phyloP scores from a whole-genome alignment of 2,113 vertebrate species.

The Gavia stellata region DNA sequence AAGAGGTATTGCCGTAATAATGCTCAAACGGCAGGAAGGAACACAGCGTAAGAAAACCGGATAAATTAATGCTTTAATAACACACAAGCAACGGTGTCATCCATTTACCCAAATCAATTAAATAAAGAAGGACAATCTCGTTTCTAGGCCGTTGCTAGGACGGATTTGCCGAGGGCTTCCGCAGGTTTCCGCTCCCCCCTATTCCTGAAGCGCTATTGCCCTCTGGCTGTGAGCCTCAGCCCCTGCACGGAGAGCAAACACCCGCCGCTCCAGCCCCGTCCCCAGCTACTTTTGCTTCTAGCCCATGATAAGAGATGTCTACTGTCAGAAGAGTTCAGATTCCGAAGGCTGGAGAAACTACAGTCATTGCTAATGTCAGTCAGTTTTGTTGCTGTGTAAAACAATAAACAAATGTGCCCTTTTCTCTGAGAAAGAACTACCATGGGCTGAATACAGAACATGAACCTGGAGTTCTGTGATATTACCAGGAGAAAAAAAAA shows the following conservation, averaged over 20 bases:
- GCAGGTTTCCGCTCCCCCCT: not conserved
- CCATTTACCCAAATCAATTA: slow-evolving; percentile 57
- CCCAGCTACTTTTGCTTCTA: too few species aligned
- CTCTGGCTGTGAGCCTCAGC: slow-evolving; percentile 33
- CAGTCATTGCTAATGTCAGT: not conserved
- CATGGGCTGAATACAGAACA: not conserved
- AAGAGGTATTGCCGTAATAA: slow-evolving; percentile 31
- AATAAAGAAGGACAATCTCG: not conserved
- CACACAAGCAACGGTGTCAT: slow-evolving; percentile 20
- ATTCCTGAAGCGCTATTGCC: slow-evolving; percentile 52
- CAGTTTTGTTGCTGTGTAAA: not conserved
- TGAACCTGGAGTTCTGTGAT: not conserved
- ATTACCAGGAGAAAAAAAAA: not conserved
- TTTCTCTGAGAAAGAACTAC: not conserved
- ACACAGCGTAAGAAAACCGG: not conserved
- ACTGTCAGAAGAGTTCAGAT: not conserved
- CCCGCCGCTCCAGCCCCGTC: not conserved
- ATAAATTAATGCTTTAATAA: slow-evolving; percentile 67
- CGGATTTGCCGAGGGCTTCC: not conserved
- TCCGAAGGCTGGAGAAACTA: not conserved
- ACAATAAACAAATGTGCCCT: not conserved
- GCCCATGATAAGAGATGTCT: not conserved
- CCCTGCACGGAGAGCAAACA: not conserved
- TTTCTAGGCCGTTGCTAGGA: slow-evolving; percentile 51
- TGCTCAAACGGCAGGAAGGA: not conserved